Base-by-base conservation (phyloP, 2,113 vertebrate species). In the Archilochus colubris region DNA sequence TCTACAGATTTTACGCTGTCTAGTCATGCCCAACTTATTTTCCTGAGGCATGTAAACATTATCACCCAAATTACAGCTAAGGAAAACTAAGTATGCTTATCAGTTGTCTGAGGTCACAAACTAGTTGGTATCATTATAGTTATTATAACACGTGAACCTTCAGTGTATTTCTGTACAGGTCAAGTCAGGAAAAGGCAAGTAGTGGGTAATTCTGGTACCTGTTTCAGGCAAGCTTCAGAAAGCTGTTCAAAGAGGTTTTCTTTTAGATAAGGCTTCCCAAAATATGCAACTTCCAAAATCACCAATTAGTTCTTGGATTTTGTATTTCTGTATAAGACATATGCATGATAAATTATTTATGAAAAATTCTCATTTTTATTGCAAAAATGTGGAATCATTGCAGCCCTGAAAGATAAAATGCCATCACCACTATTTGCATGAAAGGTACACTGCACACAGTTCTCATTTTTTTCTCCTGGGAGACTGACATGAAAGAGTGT, bases 1-100 rank as follows among this genome's bases (percentile, higher is more conserved):
- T 86, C 79, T 50, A 48, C 19, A 70, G 38, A 75, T 67, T 91
- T 89, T 82, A 53, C 53, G 44, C 57, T 80, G 79, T 89, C 91
- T 90, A 64, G 61, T 96, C 85, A 88, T 51, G 75, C 48, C 69
- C 44, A 70, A 38, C 51, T 86, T 85, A 59, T 86, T 95, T 89
- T 89, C 93, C 57, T 54, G 38, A 89, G 81, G 70, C 72, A 27
- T 50, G 28, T 63, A 64, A 85, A 86, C 40, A 86, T 75, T 83
- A 93, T 50, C 50, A 67, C 36, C 58, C 22, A 83, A 74, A 96
- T 91, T 89, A 91, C 5, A 79, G 16, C 46, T 77, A 54, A 86
- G 88, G 70, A 91, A 95, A 88, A 14, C 30, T 40, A 89, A 58
- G 14, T 18, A 9, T 44, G 19, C 81, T 89, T 91, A 88, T 85